Conservation (phyloP, 2,888 invertebrate species). For the Lasioglossum marginatum region DNA sequence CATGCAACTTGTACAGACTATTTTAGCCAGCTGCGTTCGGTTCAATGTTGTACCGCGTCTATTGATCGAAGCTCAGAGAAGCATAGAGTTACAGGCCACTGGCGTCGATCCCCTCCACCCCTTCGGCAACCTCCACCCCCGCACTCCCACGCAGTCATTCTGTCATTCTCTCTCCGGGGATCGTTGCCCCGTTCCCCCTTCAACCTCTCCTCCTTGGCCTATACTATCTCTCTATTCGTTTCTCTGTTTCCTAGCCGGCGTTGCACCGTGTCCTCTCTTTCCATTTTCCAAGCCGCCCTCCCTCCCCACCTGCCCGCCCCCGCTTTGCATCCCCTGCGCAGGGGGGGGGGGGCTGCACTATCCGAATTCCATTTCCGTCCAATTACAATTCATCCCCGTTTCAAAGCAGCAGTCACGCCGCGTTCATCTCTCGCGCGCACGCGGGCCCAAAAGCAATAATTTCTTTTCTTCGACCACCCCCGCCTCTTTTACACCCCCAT, state of each 20-base stretch:
- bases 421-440: slow-evolving; percentile 68
- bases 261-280: slow-evolving; percentile 8
- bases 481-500: slow-evolving; percentile 1
- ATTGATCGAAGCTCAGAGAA: slow-evolving; percentile 82
- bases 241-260: slow-evolving; percentile 27
- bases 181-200: slow-evolving; percentile 24
- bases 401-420: slow-evolving; percentile 76
- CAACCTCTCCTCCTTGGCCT: slow-evolving; percentile 66
- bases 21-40: slow-evolving; percentile 79
- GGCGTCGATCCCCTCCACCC: slow-evolving; percentile 75
- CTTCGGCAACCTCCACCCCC: slow-evolving; percentile 15
- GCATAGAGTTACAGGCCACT: slow-evolving; percentile 83
- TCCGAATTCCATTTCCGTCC: slow-evolving; percentile 81
- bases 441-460: slow-evolving; percentile 68
- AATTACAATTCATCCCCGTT: slow-evolving; percentile 81
- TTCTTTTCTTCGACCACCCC: slow-evolving; percentile 62
- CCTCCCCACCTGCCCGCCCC: background rate
- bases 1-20: slow-evolving; percentile 72
- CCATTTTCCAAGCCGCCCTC: background rate
- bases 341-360: slow-evolving; percentile 64
- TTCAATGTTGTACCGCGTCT: slow-evolving; percentile 80
- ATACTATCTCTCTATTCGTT: slow-evolving; percentile 38
- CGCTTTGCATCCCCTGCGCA: background rate
- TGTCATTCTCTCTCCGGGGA: slow-evolving; percentile 25
- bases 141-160: slow-evolving; percentile 11